Percentiles rank a stretch among this genome's conserved stretches.
Evolutionary conservation across 2,113 vertebrate genomes (phyloP).

Genomic region (Silurus meridionalis): DNA sequence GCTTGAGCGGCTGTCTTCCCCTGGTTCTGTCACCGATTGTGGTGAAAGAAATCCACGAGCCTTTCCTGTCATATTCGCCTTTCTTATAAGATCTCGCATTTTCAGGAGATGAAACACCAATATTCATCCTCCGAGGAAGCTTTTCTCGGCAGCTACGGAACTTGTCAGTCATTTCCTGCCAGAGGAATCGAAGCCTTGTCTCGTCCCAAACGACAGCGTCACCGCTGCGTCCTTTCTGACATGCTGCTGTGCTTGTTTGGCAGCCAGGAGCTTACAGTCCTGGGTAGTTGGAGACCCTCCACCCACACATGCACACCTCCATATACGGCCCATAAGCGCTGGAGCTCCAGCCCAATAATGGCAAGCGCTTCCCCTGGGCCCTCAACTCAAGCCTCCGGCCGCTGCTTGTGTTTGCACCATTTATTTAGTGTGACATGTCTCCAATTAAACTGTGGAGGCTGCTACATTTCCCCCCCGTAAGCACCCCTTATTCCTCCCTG

Average conservation of each 20-base stretch:
- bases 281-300: slow-evolving; percentile 66
- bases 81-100: not conserved
- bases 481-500: slow-evolving; percentile 79
- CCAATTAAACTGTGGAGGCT: slow-evolving; percentile 81
- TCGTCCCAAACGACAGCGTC: slow-evolving; percentile 3
- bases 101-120: not conserved
- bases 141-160: not conserved
- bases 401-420: slow-evolving; percentile 79
- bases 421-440: slow-evolving; percentile 83
- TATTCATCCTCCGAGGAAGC: not conserved
- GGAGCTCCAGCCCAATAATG: slow-evolving; percentile 78
- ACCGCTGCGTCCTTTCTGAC: not conserved
- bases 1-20: not conserved
- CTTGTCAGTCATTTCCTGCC: slow-evolving; percentile 3
- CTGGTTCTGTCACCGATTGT: not conserved
- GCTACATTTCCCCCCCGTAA: slow-evolving; percentile 78
- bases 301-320: slow-evolving; percentile 64
- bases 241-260: slow-evolving; percentile 17
- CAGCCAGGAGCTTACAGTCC: slow-evolving; percentile 53
- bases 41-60: not conserved
- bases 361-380: slow-evolving; percentile 72
- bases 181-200: not conserved
- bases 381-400: slow-evolving; percentile 75
- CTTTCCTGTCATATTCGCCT: not conserved
- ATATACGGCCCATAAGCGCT: slow-evolving; percentile 70